Conservation (phyloP, 2,888 invertebrate genomes). For the Halictus ligatus region DNA sequence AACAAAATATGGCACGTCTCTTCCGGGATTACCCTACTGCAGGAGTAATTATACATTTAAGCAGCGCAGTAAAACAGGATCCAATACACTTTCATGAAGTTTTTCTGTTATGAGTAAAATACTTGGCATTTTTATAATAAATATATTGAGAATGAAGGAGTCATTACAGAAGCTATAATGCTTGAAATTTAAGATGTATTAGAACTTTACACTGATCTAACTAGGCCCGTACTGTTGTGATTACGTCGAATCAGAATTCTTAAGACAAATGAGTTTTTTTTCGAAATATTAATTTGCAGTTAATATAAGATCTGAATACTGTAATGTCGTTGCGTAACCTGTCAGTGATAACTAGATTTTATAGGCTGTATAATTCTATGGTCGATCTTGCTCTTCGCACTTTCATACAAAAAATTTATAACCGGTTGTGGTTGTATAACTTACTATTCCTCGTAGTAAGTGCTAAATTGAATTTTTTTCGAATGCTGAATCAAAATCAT, state of each 20-base stretch:
- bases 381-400: conserved; percentile 5
- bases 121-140: not conserved
- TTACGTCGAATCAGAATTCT: not conserved
- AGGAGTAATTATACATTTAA: too few relatives aligned
- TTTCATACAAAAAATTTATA: not conserved
- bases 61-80: too few relatives aligned
- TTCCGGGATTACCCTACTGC: too few relatives aligned
- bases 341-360: not conserved
- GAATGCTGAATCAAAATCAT: not conserved
- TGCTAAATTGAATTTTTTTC: not conserved
- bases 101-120: not conserved
- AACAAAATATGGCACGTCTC: too few relatives aligned
- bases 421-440: not conserved
- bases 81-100: too few relatives aligned
- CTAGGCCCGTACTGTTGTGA: not conserved
- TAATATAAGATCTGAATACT: not conserved
- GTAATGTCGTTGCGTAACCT: not conserved
- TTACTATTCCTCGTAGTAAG: not conserved
- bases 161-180: too few relatives aligned
- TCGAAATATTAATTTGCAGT: not conserved
- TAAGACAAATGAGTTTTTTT: not conserved
- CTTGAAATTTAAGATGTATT: too few relatives aligned
- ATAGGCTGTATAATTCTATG: not conserved
- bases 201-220: too few relatives aligned
- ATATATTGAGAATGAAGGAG: too few relatives aligned